Base-by-base conservation (phyloP, 2,888 invertebrate genomes). In the Criorhina ranunculi region DNA sequence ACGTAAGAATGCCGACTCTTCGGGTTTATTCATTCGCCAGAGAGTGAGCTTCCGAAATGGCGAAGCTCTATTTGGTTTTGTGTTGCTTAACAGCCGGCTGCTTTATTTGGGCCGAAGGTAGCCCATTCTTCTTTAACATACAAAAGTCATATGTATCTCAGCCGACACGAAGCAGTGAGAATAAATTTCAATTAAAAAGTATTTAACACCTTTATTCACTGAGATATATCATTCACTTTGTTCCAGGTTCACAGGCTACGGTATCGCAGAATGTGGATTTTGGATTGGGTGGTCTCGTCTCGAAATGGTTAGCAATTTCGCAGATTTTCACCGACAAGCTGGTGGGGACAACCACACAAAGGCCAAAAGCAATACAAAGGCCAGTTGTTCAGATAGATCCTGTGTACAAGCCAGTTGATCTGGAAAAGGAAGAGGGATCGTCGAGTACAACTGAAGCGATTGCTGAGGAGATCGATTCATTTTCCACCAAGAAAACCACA, bases 21-120 rank as follows among this genome's bases (percentile, higher is more conserved):
- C 83, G 49, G 69, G 83, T 83, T 83, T 83, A 83, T 83, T 79
- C 73, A 73, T 73, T 83, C 57, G 9, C 31, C 69, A 75, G 78
- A 44, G 46, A 62, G 49, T 75, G 73, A 55, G 78, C 64, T 75
- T 83, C 73, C 69, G 64, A 40, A 57, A 83, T 59, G 67, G 62
- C 64, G 53, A 83, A 83, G 73, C 62, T 73, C 6, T 51, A 73
- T 35, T 57, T 83, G n/a, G 31, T 79, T 19, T 73, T 79, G 19
- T 64, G 53, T 31, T 79, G 62, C 57, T 37, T 81, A 9, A 64
- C 17, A 35, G 81, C 57, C 76, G 57, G 69, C n/a, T 73, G 73
- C 55, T 8, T 64, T 12, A 11, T 75, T 9, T 69, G 55, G 62
- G 42, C 57, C 1, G 79, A 73, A 29, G 83, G 79, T 1, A 73